Evolutionary conservation across 2,113 vertebrate genomes (phyloP).

Genomic region (Odontophorus gujanensis): DNA sequence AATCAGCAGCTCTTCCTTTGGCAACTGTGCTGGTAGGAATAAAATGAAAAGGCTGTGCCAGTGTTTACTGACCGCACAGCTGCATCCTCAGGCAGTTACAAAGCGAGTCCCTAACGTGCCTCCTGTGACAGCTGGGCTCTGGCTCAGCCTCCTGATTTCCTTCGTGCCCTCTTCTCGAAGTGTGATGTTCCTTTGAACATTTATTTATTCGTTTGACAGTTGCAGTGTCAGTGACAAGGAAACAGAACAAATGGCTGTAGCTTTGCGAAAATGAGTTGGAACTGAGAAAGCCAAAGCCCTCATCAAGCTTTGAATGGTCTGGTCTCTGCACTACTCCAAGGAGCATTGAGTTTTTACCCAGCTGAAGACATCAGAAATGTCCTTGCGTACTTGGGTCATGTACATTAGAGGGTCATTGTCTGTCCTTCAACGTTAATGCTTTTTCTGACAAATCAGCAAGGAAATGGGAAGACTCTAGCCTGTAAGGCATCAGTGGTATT

Average conservation of each 20-base stretch:
- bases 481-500: constrained; percentile 45
- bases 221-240: constrained; percentile 22
- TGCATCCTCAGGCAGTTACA: constrained; percentile 43
- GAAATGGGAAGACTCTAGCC: background rate
- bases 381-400: background rate
- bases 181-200: constrained; percentile 49
- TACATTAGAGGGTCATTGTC: background rate
- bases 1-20: constrained; percentile 23
- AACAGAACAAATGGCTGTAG: background rate
- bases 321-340: background rate
- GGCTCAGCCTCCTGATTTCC: constrained; percentile 4
- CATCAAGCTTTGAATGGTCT: constrained; percentile 17
- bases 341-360: background rate
- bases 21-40: background rate
- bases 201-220: constrained; percentile 51
- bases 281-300: background rate
- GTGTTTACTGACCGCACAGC: constrained; percentile 52
- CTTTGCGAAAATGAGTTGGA: constrained; percentile 16
- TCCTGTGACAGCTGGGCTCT: constrained; percentile 25
- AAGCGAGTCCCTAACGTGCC: constrained; percentile 52
- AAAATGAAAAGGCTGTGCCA: constrained; percentile 23
- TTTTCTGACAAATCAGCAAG: constrained; percentile 6
- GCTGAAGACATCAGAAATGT: background rate
- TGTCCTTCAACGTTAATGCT: background rate
- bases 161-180: background rate